These are phyloP conservation scores for Gryllus bimaculatus DNA, from an alignment of 1,140 invertebrate genomes.

Conservation along the genomic window DNA sequence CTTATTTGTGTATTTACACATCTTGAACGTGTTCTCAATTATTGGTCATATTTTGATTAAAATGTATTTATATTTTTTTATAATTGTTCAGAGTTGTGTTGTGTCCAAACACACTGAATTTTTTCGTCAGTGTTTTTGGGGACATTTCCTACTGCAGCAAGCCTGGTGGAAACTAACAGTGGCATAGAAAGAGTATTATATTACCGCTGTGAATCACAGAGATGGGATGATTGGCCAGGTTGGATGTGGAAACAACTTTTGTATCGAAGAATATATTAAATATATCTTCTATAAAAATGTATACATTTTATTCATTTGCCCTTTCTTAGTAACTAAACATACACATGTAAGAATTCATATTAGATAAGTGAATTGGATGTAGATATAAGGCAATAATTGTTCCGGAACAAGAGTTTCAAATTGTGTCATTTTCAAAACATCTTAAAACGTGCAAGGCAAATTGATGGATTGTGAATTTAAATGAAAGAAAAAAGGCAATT, in stretches of 20 bases:
- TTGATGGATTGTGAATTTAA: too few species aligned
- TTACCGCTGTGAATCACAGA: not conserved
- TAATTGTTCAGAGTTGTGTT: not conserved
- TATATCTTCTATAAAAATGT: conserved; percentile 15
- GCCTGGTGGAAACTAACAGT: not conserved
- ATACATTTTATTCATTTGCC: not conserved
- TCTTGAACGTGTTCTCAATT: not conserved
- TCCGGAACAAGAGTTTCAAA: too few species aligned
- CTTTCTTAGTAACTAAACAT: too few species aligned
- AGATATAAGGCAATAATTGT: too few species aligned
- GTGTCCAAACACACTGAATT: not conserved
- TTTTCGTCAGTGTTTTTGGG: not conserved
- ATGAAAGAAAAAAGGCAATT: too few species aligned
- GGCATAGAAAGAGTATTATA: not conserved
- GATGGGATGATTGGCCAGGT: not conserved
- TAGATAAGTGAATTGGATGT: too few species aligned
- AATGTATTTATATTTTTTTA: conserved; percentile 6
- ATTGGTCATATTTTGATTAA: not conserved
- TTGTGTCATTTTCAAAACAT: too few species aligned
- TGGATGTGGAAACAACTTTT: conserved; percentile 11
- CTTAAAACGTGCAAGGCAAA: too few species aligned
- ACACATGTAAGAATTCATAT: too few species aligned
- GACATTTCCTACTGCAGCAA: not conserved
- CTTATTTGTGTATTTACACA: not conserved
- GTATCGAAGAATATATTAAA: conserved; percentile 15